Conservation (phyloP, 2,797 vertebrate species). For the Eptatretus atami region DNA sequence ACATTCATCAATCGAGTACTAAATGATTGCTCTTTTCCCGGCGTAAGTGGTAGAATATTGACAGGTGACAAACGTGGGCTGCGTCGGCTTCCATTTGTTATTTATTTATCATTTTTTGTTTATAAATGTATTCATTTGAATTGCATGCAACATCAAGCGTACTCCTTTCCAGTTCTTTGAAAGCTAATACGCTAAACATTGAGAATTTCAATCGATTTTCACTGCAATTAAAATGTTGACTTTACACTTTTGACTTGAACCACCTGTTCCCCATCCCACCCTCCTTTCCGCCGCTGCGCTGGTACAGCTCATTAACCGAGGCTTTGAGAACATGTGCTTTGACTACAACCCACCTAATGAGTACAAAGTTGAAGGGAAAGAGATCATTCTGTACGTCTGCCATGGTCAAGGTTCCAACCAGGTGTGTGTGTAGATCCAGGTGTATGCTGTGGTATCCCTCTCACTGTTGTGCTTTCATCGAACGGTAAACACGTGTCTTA, state of each 20-base stretch:
- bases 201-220: not conserved
- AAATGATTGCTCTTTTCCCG: too few relatives aligned
- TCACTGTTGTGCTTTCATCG: too few relatives aligned
- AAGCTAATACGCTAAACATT: not conserved
- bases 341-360: constrained; percentile 66
- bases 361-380: constrained; percentile 21
- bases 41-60: too few relatives aligned
- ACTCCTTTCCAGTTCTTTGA: not conserved
- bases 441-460: too few relatives aligned
- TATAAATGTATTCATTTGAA: too few relatives aligned
- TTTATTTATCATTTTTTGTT: too few relatives aligned
- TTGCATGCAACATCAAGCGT: too few relatives aligned
- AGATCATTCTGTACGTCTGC: constrained; percentile 45
- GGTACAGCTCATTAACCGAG: constrained; percentile 40
- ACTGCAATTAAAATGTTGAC: not conserved
- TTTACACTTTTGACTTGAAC: not conserved
- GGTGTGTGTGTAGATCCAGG: constrained; percentile 17
- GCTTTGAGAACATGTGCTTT: constrained; percentile 39
- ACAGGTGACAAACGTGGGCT: too few relatives aligned
- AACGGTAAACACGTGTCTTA: too few relatives aligned
- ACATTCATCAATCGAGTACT: too few relatives aligned
- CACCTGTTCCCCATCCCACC: not conserved
- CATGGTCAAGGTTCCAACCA: constrained; percentile 94
- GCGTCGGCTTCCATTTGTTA: too few relatives aligned
- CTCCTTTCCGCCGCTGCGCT: not conserved